These are phyloP conservation scores for Pogonocherus hispidulus DNA, from an alignment of 2,888 invertebrate genomes.

Conservation along the genomic window DNA sequence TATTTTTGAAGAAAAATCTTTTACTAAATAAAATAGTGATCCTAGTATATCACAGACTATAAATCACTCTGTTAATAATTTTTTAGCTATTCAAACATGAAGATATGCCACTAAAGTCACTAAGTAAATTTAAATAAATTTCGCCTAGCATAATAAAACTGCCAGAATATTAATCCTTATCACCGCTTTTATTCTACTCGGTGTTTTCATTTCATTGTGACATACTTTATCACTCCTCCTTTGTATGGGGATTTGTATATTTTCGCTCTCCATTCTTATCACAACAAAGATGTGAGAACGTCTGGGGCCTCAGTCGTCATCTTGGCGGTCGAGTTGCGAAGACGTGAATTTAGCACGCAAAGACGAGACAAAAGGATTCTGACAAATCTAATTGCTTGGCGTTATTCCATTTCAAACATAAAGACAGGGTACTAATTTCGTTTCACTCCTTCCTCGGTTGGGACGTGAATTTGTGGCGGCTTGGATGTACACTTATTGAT, in stretches of 20 bases:
- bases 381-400: slow-evolving; percentile 50
- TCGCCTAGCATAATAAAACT: not conserved
- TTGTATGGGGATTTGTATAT: slow-evolving; percentile 23
- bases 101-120: not conserved
- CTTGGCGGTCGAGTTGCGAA: slow-evolving; percentile 27
- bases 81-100: not conserved
- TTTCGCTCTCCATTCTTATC: slow-evolving; percentile 24
- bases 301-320: slow-evolving; percentile 16
- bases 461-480: slow-evolving; percentile 8
- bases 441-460: slow-evolving; percentile 27
- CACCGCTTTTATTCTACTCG: slow-evolving; percentile 16
- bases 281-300: slow-evolving; percentile 31
- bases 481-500: not conserved
- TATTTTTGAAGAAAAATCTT: too few species aligned
- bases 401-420: slow-evolving; percentile 46
- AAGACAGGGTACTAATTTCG: slow-evolving; percentile 49
- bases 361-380: slow-evolving; percentile 45
- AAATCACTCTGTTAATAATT: not conserved
- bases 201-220: slow-evolving; percentile 23
- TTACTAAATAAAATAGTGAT: too few species aligned
- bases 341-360: slow-evolving; percentile 30
- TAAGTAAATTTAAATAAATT: slow-evolving; percentile 8
- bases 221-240: slow-evolving; percentile 23
- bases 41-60: not conserved
- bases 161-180: slow-evolving; percentile 19